phyloP scores from a whole-genome alignment of 2,113 vertebrate genomes.

The Ochotona princeps region DNA sequence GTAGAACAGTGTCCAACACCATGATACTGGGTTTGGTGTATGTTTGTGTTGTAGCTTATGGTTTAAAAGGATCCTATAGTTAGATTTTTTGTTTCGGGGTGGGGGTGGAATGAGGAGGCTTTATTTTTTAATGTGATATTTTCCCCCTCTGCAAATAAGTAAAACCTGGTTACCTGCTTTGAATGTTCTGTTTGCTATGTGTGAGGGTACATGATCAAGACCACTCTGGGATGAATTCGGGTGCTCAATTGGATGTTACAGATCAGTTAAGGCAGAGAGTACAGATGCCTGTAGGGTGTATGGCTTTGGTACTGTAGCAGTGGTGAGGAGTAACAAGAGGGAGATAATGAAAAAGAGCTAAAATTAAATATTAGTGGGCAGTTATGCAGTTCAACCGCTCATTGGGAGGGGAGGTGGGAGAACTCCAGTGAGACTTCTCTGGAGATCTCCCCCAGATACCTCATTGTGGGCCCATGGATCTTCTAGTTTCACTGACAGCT shows the following conservation, averaged over 20 bases:
- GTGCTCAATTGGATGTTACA: background rate
- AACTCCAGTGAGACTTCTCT: too few species aligned
- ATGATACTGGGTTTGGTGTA: slow-evolving; percentile 66
- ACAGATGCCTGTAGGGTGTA: background rate
- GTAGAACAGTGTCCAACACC: slow-evolving; percentile 63
- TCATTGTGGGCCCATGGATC: background rate
- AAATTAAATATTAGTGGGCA: background rate
- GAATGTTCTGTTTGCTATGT: slow-evolving; percentile 57
- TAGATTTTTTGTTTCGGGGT: slow-evolving; percentile 36
- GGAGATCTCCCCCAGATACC: background rate
- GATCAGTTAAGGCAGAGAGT: background rate
- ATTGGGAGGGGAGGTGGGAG: background rate
- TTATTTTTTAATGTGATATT: background rate
- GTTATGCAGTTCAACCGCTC: background rate
- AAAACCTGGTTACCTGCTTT: slow-evolving; percentile 54
- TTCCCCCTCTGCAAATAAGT: slow-evolving; percentile 45
- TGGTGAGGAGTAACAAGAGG: background rate
- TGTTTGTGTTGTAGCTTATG: slow-evolving; percentile 67
- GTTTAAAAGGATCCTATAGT: slow-evolving; percentile 69
- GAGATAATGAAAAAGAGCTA: background rate
- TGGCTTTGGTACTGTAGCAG: background rate
- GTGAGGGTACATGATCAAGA: background rate
- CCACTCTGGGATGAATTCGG: background rate
- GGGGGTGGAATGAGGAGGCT: background rate
- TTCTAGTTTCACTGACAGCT: background rate